Percentiles rank a stretch among this genome's conserved stretches.
Evolutionary conservation across 1,140 invertebrate species (phyloP).

Genomic region (Hestina assimilis): DNA sequence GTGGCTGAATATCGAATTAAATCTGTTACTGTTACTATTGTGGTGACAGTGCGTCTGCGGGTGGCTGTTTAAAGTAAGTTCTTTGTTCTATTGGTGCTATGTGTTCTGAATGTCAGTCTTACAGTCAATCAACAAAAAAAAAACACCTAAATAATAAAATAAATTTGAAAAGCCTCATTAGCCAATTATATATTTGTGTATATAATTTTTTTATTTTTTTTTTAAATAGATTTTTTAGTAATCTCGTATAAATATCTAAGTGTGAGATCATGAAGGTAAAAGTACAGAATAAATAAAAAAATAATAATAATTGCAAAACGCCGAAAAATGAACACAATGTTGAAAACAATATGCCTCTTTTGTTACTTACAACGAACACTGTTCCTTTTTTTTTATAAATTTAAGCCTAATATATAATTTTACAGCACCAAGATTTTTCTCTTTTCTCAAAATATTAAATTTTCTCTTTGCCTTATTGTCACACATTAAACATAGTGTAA

Average conservation of each 20-base stretch:
- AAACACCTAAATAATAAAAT: conserved; percentile 63
- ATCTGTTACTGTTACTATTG: conserved; percentile 10
- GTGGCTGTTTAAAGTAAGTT: conserved; percentile 35
- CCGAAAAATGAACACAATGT: conserved; percentile 76
- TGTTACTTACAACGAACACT: conserved; percentile 72
- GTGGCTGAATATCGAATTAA: conserved; percentile 17
- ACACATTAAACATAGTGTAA: conserved; percentile 74
- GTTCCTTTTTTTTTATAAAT: conserved; percentile 74
- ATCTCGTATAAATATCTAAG: conserved; percentile 78
- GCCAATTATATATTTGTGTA: conserved; percentile 74
- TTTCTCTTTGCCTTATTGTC: conserved; percentile 77
- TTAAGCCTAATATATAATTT: conserved; percentile 79
- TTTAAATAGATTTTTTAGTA: conserved; percentile 73
- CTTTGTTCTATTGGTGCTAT: conserved; percentile 64
- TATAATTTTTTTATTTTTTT: conserved; percentile 67
- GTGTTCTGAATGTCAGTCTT: conserved; percentile 59
- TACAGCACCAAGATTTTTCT: conserved; percentile 78
- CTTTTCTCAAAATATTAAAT: conserved; percentile 75
- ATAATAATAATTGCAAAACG: conserved; percentile 54
- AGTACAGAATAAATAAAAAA: conserved; percentile 73
- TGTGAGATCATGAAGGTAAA: conserved; percentile 75
- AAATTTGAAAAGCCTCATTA: conserved; percentile 72
- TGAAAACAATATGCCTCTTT: conserved; percentile 73
- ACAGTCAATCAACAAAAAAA: conserved; percentile 64
- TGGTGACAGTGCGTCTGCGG: conserved; percentile 57